Conservation (phyloP, 2,113 vertebrate species). For the Odontophorus gujanensis region DNA sequence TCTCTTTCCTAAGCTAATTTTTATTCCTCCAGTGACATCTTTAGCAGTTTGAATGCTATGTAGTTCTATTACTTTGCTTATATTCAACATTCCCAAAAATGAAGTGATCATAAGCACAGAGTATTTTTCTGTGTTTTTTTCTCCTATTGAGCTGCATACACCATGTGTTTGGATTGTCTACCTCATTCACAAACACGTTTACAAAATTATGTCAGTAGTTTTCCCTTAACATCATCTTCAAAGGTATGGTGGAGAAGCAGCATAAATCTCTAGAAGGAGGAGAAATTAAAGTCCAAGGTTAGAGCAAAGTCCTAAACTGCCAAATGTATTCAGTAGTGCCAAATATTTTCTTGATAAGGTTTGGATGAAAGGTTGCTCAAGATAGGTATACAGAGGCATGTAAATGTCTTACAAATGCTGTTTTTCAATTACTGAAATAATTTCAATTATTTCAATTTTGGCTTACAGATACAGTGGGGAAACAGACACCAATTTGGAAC, state of each 20-base stretch:
- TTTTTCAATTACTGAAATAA: too few relatives aligned
- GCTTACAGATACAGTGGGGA: too few relatives aligned
- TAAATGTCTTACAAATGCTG: background rate
- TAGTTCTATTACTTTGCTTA: background rate
- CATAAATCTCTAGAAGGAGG: background rate
- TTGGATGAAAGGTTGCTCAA: background rate
- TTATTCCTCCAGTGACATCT: background rate
- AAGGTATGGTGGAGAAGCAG: background rate
- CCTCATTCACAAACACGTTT: background rate
- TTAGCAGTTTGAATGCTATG: background rate
- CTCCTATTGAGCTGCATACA: background rate
- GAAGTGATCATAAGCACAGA: background rate
- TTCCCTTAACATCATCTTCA: background rate
- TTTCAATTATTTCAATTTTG: too few relatives aligned
- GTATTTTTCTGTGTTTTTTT: background rate
- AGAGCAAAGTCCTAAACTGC: background rate
- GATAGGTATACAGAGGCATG: background rate
- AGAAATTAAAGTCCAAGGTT: accelerated
- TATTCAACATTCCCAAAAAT: background rate
- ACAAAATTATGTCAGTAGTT: background rate
- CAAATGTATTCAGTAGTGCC: background rate
- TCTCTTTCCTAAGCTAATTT: background rate
- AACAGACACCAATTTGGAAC: background rate
- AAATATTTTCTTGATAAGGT: background rate
- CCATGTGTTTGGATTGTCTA: background rate